Evolutionary conservation across 1,140 invertebrate genomes (phyloP), one percentile per base, ranked within the genome.

Genomic region (Yoshiicerus persimilis): DNA sequence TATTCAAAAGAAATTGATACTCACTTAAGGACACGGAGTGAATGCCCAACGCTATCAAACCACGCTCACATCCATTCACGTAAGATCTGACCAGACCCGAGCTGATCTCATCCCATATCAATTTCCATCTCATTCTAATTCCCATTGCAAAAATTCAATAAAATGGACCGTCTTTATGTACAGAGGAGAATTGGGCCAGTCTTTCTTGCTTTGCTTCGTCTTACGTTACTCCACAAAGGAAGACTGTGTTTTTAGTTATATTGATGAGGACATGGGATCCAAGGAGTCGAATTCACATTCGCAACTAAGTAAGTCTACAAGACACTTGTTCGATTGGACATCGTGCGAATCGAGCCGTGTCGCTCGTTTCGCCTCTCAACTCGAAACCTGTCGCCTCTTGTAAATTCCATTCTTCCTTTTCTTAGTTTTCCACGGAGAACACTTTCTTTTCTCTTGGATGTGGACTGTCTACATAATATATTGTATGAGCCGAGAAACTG

Each of bases 51-150:
- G 66, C 30, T 27, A 32, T 38, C 70, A 75, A n/a, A n/a, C n/a
- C n/a, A n/a, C n/a, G n/a, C n/a, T n/a, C n/a, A n/a, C n/a, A n/a
- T n/a, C n/a, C 23, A 32, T 11, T 41, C 47, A 56, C 47, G n/a
- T 36, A 32, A 38, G 75, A 36, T 80, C 16, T 80, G 75, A 36
- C 8, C 16, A 36, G 75, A 80, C 5, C 30, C 36, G 75, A 80
- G 23, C 70, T 36, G 32, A 80, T 80, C 32, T 80, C 75, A 36
- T 34, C 20, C 32, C 75, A n/a, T 80, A 80, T 80, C 75, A 80
- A 80, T 80, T 80, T 80, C 75, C 32, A 20, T n/a, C 75, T 80
- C 75, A 80, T 80, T 80, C 75, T 80, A 36, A 80, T 80, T 80
- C 75, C 75, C 75, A 80, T 38, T 38, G 75, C 70, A 80, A 38